Evolutionary conservation across 2,888 invertebrate species (phyloP).

Genomic region (Athrips mouffetella): DNA sequence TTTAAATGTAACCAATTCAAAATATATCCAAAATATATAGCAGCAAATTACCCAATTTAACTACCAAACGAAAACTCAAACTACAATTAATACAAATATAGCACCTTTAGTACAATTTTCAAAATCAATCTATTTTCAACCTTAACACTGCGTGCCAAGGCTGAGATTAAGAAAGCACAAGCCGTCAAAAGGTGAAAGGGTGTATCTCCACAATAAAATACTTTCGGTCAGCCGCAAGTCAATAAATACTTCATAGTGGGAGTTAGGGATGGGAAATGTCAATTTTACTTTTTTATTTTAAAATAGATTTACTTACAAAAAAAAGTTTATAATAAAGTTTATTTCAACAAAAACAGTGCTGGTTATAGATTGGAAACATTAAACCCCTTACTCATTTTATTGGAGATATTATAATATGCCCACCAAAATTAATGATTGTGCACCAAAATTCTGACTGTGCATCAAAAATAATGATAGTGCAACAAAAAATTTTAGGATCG

Average conservation of each 20-base stretch:
- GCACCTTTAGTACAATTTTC: slow-evolving; percentile 45
- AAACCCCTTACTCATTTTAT: too few relatives aligned
- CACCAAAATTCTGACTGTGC: too few relatives aligned
- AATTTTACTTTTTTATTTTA: neutral
- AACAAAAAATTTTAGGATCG: too few relatives aligned
- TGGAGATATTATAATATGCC: too few relatives aligned
- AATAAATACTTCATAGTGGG: slow-evolving; percentile 72
- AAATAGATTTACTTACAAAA: neutral
- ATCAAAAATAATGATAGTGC: too few relatives aligned
- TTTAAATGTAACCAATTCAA: neutral
- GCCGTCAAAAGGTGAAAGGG: slow-evolving; percentile 44
- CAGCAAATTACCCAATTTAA: slow-evolving; percentile 48
- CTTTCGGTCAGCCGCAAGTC: slow-evolving; percentile 73
- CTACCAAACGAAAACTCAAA: slow-evolving; percentile 55
- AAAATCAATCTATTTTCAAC: slow-evolving; percentile 27
- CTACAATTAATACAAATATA: slow-evolving; percentile 60
- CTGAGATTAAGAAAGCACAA: slow-evolving; percentile 9
- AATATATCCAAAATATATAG: slow-evolving; percentile 15
- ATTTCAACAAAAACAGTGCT: too few relatives aligned
- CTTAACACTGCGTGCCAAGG: slow-evolving; percentile 26
- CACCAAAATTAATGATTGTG: too few relatives aligned
- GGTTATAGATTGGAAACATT: too few relatives aligned
- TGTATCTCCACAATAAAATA: slow-evolving; percentile 71
- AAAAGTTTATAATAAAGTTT: neutral
- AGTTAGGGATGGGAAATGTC: neutral